These are phyloP conservation scores for Gortyna flavago DNA, from an alignment of 2,888 invertebrate species.

Conservation along the genomic window DNA sequence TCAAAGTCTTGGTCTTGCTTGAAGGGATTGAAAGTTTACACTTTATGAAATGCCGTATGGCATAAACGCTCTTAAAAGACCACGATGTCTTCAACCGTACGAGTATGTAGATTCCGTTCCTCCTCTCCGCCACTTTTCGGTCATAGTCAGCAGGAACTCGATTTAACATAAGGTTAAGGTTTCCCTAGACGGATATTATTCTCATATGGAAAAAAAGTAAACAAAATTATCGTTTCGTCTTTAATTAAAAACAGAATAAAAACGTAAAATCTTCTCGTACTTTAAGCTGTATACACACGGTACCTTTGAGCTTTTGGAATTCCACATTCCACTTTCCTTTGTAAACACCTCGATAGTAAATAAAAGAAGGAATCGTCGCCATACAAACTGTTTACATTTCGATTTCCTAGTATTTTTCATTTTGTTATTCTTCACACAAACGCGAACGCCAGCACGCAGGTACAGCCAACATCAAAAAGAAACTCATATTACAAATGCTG, in stretches of 20 bases:
- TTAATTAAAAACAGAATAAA: neutral
- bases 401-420: conserved; percentile 5
- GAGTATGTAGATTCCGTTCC: neutral
- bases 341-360: neutral
- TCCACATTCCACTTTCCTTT: neutral
- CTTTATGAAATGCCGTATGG: too few relatives aligned
- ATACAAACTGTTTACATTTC: neutral
- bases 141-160: neutral
- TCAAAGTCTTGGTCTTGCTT: too few relatives aligned
- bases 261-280: neutral
- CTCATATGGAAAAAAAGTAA: neutral
- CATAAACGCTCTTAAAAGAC: too few relatives aligned
- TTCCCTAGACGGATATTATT: neutral
- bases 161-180: neutral
- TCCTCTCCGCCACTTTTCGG: neutral
- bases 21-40: too few relatives aligned
- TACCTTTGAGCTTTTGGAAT: neutral
- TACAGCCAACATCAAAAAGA: neutral
- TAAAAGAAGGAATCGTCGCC: neutral
- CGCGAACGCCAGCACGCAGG: too few relatives aligned
- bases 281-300: neutral
- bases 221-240: too few relatives aligned
- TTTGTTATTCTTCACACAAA: neutral
- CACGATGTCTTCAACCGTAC: too few relatives aligned
- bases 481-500: conserved; percentile 31